phyloP scores from a whole-genome alignment of 2,113 vertebrate genomes.

The Vicugna pacos region DNA sequence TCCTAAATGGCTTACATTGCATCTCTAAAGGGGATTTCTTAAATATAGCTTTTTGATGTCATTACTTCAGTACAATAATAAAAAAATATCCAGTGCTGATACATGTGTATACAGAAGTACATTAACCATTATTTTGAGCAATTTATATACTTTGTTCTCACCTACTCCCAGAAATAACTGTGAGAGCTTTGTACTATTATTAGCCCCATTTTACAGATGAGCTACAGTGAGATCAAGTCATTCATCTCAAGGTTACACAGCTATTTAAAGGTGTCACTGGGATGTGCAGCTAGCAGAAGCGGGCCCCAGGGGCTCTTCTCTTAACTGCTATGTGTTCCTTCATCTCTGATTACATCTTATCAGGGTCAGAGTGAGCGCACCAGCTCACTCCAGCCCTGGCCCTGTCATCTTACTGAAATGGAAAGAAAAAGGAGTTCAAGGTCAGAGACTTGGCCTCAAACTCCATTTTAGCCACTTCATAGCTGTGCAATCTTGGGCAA shows the following conservation, averaged over 20 bases:
- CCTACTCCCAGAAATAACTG: neutral
- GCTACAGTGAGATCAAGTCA: neutral
- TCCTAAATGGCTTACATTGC: neutral
- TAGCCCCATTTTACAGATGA: neutral
- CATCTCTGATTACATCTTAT: neutral
- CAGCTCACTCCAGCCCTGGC: accelerated
- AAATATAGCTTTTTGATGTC: accelerated
- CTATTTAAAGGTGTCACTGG: neutral
- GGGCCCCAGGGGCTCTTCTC: neutral
- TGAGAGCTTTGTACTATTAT: accelerated
- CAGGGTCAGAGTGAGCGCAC: neutral
- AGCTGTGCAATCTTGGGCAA: neutral
- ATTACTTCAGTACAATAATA: neutral
- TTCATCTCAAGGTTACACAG: neutral
- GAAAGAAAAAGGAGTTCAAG: neutral
- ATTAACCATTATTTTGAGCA: neutral
- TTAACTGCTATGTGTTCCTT: accelerated
- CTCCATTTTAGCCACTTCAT: neutral
- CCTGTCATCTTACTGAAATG: neutral
- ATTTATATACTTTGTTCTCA: too few species aligned
- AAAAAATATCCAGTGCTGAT: neutral
- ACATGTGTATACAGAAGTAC: neutral
- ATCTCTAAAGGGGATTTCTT: neutral
- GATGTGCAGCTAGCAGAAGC: neutral
- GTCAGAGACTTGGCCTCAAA: neutral